These are phyloP conservation scores for Geopemphigus sp. DNA, from an alignment of 1,140 invertebrate species.

Conservation along the genomic window DNA sequence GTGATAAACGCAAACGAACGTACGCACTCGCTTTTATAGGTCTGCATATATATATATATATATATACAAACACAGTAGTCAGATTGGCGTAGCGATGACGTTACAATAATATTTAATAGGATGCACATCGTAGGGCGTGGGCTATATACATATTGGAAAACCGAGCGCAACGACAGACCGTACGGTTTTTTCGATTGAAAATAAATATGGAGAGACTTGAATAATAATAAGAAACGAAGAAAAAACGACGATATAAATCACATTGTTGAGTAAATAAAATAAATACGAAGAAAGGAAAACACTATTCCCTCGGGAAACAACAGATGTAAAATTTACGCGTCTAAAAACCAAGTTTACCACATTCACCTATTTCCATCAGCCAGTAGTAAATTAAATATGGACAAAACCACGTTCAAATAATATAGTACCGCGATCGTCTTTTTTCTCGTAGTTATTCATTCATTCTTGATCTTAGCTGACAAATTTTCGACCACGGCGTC, in stretches of 20 bases:
- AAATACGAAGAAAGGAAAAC: background rate
- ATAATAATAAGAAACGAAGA: background rate
- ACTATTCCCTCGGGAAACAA: background rate
- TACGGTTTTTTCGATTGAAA: background rate
- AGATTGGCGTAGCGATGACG: too few relatives aligned
- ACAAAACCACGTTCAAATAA: background rate
- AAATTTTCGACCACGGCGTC: too few relatives aligned
- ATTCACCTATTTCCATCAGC: background rate
- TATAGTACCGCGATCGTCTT: too few relatives aligned
- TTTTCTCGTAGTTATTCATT: background rate
- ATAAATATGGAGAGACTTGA: background rate
- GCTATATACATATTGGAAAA: background rate
- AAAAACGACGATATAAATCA: conserved; percentile 6
- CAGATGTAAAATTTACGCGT: conserved; percentile 13
- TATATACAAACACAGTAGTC: too few relatives aligned
- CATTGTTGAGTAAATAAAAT: conserved; percentile 5
- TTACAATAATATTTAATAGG: too few relatives aligned
- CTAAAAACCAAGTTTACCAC: background rate
- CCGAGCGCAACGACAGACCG: background rate
- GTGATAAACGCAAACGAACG: too few relatives aligned
- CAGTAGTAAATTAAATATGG: background rate
- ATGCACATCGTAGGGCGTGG: too few relatives aligned
- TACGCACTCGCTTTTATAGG: too few relatives aligned
- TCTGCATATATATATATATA: too few relatives aligned
- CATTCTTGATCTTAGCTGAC: too few relatives aligned